Conservation (phyloP, 2,113 vertebrate species). For the Jaculus jaculus region DNA sequence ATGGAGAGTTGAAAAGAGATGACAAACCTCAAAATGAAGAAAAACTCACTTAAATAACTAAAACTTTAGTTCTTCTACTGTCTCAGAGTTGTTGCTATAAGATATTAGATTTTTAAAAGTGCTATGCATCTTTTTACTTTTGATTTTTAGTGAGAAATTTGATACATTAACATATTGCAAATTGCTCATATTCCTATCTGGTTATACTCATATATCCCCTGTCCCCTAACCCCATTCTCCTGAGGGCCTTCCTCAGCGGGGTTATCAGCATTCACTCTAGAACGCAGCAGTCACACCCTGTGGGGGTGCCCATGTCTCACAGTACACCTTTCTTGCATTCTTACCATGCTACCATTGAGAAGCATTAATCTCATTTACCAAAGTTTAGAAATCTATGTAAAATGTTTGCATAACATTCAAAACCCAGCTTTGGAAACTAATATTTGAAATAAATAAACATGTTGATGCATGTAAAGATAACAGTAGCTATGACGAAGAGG, state of each 20-base stretch:
- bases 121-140: too few relatives aligned
- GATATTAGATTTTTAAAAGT: not conserved
- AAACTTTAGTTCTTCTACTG: not conserved
- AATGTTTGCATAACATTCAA: not conserved
- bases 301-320: too few relatives aligned
- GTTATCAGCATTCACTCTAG: too few relatives aligned
- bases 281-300: too few relatives aligned
- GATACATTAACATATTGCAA: too few relatives aligned
- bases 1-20: not conserved
- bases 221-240: too few relatives aligned
- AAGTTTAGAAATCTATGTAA: not conserved
- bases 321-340: too few relatives aligned
- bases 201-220: too few relatives aligned
- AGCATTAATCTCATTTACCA: not conserved
- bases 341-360: not conserved
- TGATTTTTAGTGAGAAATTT: too few relatives aligned
- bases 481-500: not conserved
- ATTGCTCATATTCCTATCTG: too few relatives aligned
- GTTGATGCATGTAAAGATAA: not conserved
- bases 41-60: not conserved
- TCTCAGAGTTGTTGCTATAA: not conserved
- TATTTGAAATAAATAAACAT: not conserved
- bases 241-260: too few relatives aligned
- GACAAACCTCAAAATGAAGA: slow-evolving; percentile 16
- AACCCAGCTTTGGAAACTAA: not conserved